A percentile compares a stretch with the other conserved stretches of the same genome.
Conservation (phyloP, 2,113 vertebrate genomes). For the Gallinago paraguaiae region DNA sequence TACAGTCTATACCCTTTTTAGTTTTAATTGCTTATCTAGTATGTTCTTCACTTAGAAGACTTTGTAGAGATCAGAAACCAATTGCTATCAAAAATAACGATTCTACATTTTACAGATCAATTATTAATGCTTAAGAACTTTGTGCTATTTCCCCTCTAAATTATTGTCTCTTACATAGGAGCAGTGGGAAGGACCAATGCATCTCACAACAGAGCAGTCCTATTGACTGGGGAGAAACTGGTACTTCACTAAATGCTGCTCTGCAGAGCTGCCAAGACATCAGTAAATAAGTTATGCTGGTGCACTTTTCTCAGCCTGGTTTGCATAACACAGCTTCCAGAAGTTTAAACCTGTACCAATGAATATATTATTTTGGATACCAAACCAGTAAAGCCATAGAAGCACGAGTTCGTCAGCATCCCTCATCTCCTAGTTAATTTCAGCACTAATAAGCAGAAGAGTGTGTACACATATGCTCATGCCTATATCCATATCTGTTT, state of each 20-base stretch:
- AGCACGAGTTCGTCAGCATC: not conserved
- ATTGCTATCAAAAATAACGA: not conserved
- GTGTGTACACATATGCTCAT: not conserved
- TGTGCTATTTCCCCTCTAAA: not conserved
- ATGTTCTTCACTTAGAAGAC: not conserved
- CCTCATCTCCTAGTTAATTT: not conserved
- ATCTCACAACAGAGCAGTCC: not conserved
- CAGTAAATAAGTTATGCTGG: slow-evolving; percentile 2
- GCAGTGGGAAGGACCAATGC: not conserved
- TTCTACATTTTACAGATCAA: not conserved
- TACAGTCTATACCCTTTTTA: not conserved
- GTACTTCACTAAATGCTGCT: not conserved
- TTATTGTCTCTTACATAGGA: not conserved
- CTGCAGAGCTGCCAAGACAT: slow-evolving; percentile 28
- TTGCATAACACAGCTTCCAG: not conserved
- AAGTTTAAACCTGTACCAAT: not conserved
- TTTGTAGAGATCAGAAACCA: not conserved
- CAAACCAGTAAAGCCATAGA: not conserved
- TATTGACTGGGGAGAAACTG: not conserved
- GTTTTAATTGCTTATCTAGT: not conserved
- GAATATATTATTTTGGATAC: not conserved
- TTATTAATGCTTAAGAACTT: not conserved
- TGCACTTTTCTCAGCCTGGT: not conserved
- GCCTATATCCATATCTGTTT: not conserved
- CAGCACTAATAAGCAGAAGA: not conserved